phyloP scores from a whole-genome alignment of 2,797 vertebrate genomes.

The Enteromius thamalakanensis region DNA sequence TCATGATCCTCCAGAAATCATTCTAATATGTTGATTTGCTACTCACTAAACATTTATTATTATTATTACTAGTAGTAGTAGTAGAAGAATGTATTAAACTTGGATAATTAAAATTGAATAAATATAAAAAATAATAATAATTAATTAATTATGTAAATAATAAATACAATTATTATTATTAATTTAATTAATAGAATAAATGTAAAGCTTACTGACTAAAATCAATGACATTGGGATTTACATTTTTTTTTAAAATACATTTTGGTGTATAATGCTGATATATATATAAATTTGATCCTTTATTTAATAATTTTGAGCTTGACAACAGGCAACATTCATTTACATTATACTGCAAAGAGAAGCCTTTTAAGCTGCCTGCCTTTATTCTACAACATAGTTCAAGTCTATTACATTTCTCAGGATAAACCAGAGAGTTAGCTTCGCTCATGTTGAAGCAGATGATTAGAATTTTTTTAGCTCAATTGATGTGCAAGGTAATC shows the following conservation, averaged over 20 bases:
- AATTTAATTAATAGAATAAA: not conserved
- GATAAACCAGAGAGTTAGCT: not conserved
- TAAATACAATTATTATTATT: not conserved
- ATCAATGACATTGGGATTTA: not conserved
- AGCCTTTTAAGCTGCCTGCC: not conserved
- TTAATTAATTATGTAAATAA: not conserved
- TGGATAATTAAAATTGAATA: not conserved
- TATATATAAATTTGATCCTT: not conserved
- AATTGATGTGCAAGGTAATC: conserved; percentile 35
- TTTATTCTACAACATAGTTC: not conserved
- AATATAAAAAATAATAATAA: not conserved
- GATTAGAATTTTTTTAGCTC: not conserved
- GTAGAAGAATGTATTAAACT: not conserved
- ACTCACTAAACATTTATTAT: not conserved
- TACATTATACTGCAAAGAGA: not conserved
- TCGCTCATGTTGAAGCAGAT: not conserved
- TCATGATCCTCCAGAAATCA: not conserved
- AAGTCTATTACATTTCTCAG: not conserved
- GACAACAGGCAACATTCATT: not conserved
- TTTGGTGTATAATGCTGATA: not conserved
- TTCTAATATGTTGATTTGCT: not conserved
- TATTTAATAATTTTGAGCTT: not conserved
- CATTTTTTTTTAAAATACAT: not conserved
- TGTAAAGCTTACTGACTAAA: not conserved
- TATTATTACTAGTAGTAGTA: not conserved